phyloP scores from a whole-genome alignment of 2,888 invertebrate species.

The Acanthosepion lycidas region DNA sequence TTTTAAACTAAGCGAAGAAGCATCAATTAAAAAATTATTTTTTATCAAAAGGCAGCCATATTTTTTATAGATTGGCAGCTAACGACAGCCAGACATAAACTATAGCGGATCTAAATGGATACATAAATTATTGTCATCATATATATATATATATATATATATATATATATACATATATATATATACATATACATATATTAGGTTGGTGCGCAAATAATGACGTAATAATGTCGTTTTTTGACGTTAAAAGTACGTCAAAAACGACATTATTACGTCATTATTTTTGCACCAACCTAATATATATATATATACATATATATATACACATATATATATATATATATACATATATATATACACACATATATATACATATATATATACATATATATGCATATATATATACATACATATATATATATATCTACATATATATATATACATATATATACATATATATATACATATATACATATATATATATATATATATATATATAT shows the following conservation, averaged over 20 bases:
- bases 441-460: not conserved
- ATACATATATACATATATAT: not conserved
- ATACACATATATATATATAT: constrained; percentile 35
- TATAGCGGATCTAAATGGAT: no score
- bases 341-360: not conserved
- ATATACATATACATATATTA: not conserved
- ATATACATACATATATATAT: not conserved
- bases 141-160: not conserved
- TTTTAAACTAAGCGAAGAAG: no score
- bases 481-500: constrained; percentile 14
- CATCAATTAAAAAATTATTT: no score
- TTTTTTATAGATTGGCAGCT: no score
- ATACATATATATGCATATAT: constrained; percentile 34
- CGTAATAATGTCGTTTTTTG: no score
- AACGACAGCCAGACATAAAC: no score
- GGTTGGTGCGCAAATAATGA: no score
- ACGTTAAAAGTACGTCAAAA: no score
- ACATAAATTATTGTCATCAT: no score
- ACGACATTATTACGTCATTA: no score
- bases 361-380: not conserved
- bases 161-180: constrained; percentile 39
- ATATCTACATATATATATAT: not conserved
- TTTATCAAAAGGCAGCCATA: no score
- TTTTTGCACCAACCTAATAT: no score
- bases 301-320: constrained; percentile 33